Conservation (phyloP, 2,113 vertebrate species). For the Elephas maximus region DNA sequence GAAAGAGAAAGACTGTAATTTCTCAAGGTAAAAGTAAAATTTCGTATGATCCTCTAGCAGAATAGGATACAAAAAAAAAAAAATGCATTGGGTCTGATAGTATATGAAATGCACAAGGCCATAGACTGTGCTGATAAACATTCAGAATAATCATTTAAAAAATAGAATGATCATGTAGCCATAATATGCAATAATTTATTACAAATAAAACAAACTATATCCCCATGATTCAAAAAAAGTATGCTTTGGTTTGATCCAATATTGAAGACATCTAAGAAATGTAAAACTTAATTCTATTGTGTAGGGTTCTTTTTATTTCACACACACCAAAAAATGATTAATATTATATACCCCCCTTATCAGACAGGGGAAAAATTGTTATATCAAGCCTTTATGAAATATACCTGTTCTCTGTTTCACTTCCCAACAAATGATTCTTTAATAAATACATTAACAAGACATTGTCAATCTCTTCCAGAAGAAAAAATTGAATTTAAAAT, state of each 20-base stretch:
- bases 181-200: neutral
- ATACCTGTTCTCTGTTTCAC: neutral
- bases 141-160: slow-evolving; percentile 37
- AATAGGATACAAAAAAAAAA: neutral
- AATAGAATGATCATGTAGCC: neutral
- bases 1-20: neutral
- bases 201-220: neutral
- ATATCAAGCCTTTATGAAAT: neutral
- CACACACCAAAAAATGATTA: neutral
- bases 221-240: neutral
- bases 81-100: neutral
- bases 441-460: neutral
- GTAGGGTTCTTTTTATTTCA: neutral
- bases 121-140: neutral
- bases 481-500: neutral
- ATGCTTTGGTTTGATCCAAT: neutral
- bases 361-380: neutral
- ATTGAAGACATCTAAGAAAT: slow-evolving; percentile 18
- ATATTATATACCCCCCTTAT: neutral
- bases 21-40: neutral
- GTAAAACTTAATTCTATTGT: neutral
- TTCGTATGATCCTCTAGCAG: neutral
- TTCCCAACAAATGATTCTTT: slow-evolving; percentile 18
- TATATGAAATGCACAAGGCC: neutral
- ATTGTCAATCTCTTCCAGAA: neutral